Base-by-base conservation (phyloP, 2,113 vertebrate species). In the Dendropsophus ebraccatus region DNA sequence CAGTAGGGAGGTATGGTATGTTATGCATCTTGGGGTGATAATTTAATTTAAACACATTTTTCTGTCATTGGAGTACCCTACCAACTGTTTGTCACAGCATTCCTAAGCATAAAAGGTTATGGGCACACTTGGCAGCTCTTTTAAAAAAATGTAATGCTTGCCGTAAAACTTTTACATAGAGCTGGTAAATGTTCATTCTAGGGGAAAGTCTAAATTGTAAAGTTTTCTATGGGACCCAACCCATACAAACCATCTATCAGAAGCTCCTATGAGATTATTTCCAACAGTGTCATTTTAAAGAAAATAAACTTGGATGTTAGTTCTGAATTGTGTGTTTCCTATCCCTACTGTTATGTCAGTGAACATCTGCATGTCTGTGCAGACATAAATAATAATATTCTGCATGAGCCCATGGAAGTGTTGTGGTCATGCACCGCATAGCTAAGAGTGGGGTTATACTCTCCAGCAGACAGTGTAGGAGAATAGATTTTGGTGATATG, bases 301-400 rank as follows among this genome's bases (percentile, higher is more conserved):
- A 30, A 56, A 58, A 35, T 58, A 79, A 37, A 9, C 76, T 60
- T 65, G 47, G 10, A 45, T 19, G 13, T 74, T 45, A 74, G 50
- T 56, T 74, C n/a, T 58, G 9, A 81, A 47, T 50, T 16, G 12
- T 72, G 2, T 70, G 37, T 49, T 62, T 76, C 62, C 17, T 60
- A 21, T 47, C 23, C 35, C 35, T 45, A 28, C 19, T 74, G 9
- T 11, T 73, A 74, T 5, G 10, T 65, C 52, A 74, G 35, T 45
- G 52, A 74, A 75, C 82, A 84, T 76, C 82, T 85, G 75, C 47
- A 69, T 14, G 45, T 35, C 35, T 47, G 35, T 73, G 41, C 65
- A 77, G 60, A 85, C 84, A 79, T 70, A 85, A 75, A 69, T 70
- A 85, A 85, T 79, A 85, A 79, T 78, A 69, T 85, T 37, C 30